Conservation (phyloP, 2,113 vertebrate species). For the Hydrochoerus hydrochaeris region DNA sequence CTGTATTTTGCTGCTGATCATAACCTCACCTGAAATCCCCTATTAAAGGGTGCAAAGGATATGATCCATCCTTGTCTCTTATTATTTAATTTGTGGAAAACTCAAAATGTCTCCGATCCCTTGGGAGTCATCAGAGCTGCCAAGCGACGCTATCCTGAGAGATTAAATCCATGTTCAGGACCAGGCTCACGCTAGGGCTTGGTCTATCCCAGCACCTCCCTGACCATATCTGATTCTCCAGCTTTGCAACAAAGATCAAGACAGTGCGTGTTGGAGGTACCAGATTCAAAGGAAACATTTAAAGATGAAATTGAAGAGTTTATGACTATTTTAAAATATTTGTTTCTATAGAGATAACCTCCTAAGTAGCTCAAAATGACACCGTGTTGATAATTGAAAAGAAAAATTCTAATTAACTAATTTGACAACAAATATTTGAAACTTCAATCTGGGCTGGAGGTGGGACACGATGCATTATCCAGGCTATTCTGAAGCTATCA, state of each 20-base stretch:
- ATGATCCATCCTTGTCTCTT: neutral
- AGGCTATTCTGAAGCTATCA: conserved; percentile 5
- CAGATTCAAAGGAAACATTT: conserved; percentile 11
- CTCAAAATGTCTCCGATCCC: neutral
- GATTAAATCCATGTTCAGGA: too few species aligned
- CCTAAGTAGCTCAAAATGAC: conserved; percentile 7
- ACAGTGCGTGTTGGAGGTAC: neutral
- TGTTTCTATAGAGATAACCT: conserved; percentile 60
- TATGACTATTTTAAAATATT: neutral
- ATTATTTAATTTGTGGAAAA: neutral
- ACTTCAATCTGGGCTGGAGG: neutral
- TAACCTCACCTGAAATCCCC: neutral
- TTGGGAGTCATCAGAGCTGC: too few species aligned
- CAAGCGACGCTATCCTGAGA: too few species aligned
- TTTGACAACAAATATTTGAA: conserved; percentile 54
- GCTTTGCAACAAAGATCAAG: neutral
- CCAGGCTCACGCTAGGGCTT: too few species aligned
- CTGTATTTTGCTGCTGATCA: neutral
- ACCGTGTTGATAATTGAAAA: conserved; percentile 14
- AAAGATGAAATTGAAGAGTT: conserved; percentile 11
- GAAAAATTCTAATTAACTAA: conserved; percentile 60
- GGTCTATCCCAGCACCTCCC: too few species aligned
- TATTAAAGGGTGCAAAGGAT: neutral
- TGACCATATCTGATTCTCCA: neutral
- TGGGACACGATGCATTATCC: neutral